Percentiles rank a stretch among this genome's conserved stretches.
These are phyloP conservation scores for Eupithecia exiguata DNA, from an alignment of 2,888 invertebrate species.

Conservation along the genomic window DNA sequence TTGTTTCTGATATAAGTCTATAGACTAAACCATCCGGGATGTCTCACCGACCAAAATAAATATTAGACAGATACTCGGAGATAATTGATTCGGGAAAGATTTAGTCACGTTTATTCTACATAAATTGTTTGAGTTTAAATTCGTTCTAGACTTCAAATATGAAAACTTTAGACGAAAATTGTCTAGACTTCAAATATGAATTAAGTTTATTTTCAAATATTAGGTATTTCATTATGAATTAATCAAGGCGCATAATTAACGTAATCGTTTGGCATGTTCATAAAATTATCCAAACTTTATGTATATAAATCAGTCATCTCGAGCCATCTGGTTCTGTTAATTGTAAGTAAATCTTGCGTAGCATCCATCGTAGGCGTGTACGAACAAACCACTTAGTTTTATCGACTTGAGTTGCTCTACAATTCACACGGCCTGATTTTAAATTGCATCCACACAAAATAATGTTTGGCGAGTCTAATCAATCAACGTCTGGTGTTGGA, in stretches of 20 bases:
- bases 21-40: slow-evolving; percentile 39
- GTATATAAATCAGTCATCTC: slow-evolving; percentile 54
- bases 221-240: slow-evolving; percentile 26
- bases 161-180: not conserved
- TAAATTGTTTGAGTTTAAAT: not conserved
- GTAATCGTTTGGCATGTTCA: slow-evolving; percentile 39
- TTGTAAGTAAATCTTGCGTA: slow-evolving; percentile 46
- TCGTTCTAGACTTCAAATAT: not conserved
- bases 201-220: not conserved
- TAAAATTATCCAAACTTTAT: slow-evolving; percentile 43
- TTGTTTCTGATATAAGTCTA: slow-evolving; percentile 33
- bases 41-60: slow-evolving; percentile 43
- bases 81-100: not conserved
- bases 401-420: slow-evolving; percentile 41
- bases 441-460: slow-evolving; percentile 18
- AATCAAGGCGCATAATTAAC: slow-evolving; percentile 41
- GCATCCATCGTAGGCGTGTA: slow-evolving; percentile 33
- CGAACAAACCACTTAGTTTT: slow-evolving; percentile 41
- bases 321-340: slow-evolving; percentile 59
- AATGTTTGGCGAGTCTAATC: slow-evolving; percentile 10
- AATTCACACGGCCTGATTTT: slow-evolving; percentile 37
- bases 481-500: slow-evolving; percentile 11
- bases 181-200: not conserved
- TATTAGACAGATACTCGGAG: slow-evolving; percentile 26
- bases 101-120: not conserved